phyloP scores from a whole-genome alignment of 1,140 invertebrate genomes.

The Drosophila prosaltans region DNA sequence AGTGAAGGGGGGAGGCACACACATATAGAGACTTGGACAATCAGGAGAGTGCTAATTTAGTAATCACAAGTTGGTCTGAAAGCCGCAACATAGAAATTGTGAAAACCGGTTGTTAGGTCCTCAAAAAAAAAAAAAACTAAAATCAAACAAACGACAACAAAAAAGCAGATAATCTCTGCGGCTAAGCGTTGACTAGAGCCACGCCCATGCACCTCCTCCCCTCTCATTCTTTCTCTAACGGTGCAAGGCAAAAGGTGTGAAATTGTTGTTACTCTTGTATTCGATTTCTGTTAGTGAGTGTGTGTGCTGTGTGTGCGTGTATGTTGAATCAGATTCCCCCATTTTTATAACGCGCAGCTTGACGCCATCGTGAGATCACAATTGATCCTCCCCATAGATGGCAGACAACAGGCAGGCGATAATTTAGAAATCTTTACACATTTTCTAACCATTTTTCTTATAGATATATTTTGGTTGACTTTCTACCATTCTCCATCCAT shows the following conservation, averaged over 20 bases:
- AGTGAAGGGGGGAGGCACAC: background rate
- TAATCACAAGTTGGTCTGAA: constrained; percentile 64
- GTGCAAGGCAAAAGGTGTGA: constrained; percentile 61
- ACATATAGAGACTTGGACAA: constrained; percentile 34
- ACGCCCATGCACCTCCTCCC: constrained; percentile 17
- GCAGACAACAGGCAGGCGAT: constrained; percentile 36
- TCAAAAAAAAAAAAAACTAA: constrained; percentile 36
- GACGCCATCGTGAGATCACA: constrained; percentile 65
- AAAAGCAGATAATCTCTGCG: constrained; percentile 30
- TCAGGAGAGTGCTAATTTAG: constrained; percentile 79
- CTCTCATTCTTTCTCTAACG: constrained; percentile 47
- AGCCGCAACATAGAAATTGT: constrained; percentile 38
- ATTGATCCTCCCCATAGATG: constrained; percentile 65
- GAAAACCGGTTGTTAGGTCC: constrained; percentile 65
- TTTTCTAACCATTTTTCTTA: constrained; percentile 22
- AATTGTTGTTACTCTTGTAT: constrained; percentile 53
- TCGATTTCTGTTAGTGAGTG: constrained; percentile 26
- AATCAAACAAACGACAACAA: background rate
- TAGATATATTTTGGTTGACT: background rate
- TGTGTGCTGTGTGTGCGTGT: constrained; percentile 1
- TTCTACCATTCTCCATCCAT: background rate
- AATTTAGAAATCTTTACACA: constrained; percentile 72
- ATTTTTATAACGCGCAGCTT: constrained; percentile 46
- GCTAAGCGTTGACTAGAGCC: constrained; percentile 11
- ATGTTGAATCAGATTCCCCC: constrained; percentile 56